A percentile compares a stretch with the other conserved stretches of the same genome.
These are phyloP conservation scores for Enteromius argenteus DNA, from an alignment of 2,797 vertebrate genomes.

Conservation along the genomic window DNA sequence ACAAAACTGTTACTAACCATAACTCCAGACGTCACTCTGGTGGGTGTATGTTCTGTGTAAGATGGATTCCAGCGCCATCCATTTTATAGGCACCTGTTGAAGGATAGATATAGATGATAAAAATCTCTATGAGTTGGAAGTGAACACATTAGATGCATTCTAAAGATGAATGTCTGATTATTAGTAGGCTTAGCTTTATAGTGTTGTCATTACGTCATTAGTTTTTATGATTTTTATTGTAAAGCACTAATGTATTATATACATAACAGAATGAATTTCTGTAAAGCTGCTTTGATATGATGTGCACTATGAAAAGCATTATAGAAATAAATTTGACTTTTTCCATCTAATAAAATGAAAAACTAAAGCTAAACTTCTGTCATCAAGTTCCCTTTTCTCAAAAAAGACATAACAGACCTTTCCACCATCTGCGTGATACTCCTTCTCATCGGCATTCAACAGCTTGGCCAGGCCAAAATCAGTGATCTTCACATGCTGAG, in stretches of 20 bases:
- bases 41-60: conserved; percentile 96
- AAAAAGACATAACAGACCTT: conserved; percentile 80
- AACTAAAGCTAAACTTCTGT: not conserved
- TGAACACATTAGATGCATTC: not conserved
- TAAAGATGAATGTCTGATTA: not conserved
- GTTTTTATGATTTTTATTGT: not conserved
- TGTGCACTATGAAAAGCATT: not conserved
- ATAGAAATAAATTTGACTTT: not conserved
- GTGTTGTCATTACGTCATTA: not conserved
- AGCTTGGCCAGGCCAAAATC: conserved; percentile 98
- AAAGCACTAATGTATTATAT: not conserved
- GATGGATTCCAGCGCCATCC: conserved; percentile 99
- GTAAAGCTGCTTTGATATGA: not conserved
- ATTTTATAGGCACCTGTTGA: conserved; percentile 96
- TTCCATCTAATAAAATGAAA: conserved; percentile 39
- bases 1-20: conserved; percentile 81
- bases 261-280: not conserved
- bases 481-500: conserved; percentile 96
- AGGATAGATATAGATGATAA: not conserved
- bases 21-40: conserved; percentile 99
- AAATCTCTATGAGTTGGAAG: not conserved
- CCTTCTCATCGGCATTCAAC: conserved; percentile 93
- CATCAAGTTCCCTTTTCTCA: not conserved
- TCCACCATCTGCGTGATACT: conserved; percentile 96
- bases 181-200: not conserved